phyloP scores from a whole-genome alignment of 2,797 vertebrate species.

The Cyclura pinguis region DNA sequence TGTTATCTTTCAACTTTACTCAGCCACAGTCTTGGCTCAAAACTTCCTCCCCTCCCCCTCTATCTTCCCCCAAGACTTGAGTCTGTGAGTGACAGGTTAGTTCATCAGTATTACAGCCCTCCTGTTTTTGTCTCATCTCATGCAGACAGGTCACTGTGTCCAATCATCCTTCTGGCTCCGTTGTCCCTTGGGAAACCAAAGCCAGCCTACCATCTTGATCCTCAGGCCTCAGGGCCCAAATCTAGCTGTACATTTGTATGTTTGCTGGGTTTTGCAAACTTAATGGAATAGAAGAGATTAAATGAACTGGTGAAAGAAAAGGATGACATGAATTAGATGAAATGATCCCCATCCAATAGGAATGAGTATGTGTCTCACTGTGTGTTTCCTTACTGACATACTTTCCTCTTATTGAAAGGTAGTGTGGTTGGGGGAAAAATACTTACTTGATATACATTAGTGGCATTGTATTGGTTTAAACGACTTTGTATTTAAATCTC shows the following conservation, averaged over 20 bases:
- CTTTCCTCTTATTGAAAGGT: neutral
- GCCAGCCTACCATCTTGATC: conserved; percentile 80
- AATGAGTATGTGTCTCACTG: neutral
- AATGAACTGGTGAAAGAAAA: conserved; percentile 68
- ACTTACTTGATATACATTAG: conserved; percentile 44
- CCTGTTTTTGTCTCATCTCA: conserved; percentile 79
- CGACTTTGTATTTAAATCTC: conserved; percentile 35
- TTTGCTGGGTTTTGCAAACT: conserved; percentile 71
- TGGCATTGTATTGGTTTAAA: conserved; percentile 4
- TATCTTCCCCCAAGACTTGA: conserved; percentile 57
- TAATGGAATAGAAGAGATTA: conserved; percentile 62
- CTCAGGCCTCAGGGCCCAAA: conserved; percentile 71
- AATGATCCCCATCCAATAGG: conserved; percentile 56
- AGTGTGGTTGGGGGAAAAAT: accelerated
- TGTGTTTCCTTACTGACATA: neutral
- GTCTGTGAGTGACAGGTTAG: conserved; percentile 82
- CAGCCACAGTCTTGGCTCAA: conserved; percentile 45
- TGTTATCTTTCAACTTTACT: conserved; percentile 39
- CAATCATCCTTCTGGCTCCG: conserved; percentile 79
- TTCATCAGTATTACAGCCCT: conserved; percentile 82
- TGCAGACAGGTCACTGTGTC: conserved; percentile 79
- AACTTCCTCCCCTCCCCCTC: conserved; percentile 1
- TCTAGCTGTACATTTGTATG: conserved; percentile 75
- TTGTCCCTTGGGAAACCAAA: conserved; percentile 73
- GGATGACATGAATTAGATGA: conserved; percentile 66